These are phyloP conservation scores for Amitus sp. DNA, from an alignment of 2,888 invertebrate genomes.

Conservation along the genomic window DNA sequence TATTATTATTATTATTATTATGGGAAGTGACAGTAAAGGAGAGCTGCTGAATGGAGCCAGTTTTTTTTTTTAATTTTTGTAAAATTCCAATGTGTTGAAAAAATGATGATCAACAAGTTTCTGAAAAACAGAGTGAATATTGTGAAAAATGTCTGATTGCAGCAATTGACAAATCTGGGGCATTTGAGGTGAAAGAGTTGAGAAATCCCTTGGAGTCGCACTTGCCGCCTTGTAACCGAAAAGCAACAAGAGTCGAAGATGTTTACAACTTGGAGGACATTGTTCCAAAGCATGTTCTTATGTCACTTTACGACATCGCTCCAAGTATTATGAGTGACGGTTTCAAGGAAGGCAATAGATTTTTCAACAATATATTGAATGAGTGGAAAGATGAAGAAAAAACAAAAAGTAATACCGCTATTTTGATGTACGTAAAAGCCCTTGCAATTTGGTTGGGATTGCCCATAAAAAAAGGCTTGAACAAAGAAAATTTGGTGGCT, in stretches of 20 bases:
- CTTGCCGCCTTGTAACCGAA: slow-evolving; percentile 55
- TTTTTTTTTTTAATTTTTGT: too few species aligned
- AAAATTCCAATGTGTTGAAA: too few species aligned
- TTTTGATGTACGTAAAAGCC: slow-evolving; percentile 53
- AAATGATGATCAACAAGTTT: too few species aligned
- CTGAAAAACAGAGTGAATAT: too few species aligned
- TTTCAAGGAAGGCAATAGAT: slow-evolving; percentile 43
- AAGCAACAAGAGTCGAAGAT: slow-evolving; percentile 51
- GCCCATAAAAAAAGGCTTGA: slow-evolving; percentile 48
- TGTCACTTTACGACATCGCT: slow-evolving; percentile 47
- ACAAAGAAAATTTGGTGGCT: too few species aligned
- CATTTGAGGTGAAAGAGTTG: too few species aligned
- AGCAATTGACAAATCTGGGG: too few species aligned
- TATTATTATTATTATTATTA: too few species aligned
- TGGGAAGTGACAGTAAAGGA: too few species aligned
- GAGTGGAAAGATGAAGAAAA: slow-evolving; percentile 40
- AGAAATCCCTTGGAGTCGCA: slow-evolving; percentile 10
- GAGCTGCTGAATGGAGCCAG: too few species aligned
- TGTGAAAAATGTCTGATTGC: too few species aligned
- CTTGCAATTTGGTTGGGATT: slow-evolving; percentile 51
- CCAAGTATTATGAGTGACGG: slow-evolving; percentile 41
- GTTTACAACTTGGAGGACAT: slow-evolving; percentile 60
- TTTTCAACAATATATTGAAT: slow-evolving; percentile 44
- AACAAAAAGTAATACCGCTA: slow-evolving; percentile 47
- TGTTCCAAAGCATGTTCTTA: slow-evolving; percentile 52